Evolutionary conservation across 2,113 vertebrate species (phyloP).

Genomic region (Pseudopipra pipra): DNA sequence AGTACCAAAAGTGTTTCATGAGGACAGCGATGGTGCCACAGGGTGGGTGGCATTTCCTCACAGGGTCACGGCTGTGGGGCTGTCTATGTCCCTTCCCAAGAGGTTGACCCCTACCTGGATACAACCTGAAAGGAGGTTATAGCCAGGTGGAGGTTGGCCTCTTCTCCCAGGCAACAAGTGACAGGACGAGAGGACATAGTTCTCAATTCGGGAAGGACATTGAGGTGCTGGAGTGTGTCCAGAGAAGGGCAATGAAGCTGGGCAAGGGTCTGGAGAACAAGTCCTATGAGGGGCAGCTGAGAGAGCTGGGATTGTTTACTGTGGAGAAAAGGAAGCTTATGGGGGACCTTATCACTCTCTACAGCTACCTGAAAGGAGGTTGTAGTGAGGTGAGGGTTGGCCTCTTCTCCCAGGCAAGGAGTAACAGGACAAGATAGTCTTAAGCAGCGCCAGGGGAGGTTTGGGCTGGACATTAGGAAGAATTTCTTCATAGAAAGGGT

Average conservation of each 20-base stretch:
- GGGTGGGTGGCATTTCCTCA: neutral
- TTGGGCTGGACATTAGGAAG: neutral
- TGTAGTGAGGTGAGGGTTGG: too few species aligned
- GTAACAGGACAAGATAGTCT: too few species aligned
- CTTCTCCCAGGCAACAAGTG: neutral
- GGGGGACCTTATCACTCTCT: rapidly evolving
- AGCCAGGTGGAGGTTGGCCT: too few species aligned
- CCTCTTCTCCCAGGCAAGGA: neutral
- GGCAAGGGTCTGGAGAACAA: neutral
- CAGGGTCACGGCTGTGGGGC: too few species aligned
- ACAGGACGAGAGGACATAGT: neutral
- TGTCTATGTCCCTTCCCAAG: neutral
- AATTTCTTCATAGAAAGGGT: neutral
- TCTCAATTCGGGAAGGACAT: neutral
- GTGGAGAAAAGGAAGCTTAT: neutral
- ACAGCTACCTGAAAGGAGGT: neutral
- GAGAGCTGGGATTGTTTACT: neutral
- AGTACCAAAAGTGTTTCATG: rapidly evolving
- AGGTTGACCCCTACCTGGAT: neutral
- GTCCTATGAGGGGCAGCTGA: neutral
- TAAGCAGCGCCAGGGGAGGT: neutral
- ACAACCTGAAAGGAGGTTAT: neutral
- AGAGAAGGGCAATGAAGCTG: rapidly evolving
- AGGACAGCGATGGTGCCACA: rapidly evolving
- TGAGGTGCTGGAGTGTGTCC: neutral